Percentiles rank a stretch among this genome's conserved stretches.
Conservation (phyloP, 2,797 vertebrate genomes). For the Australoheros facetus region DNA sequence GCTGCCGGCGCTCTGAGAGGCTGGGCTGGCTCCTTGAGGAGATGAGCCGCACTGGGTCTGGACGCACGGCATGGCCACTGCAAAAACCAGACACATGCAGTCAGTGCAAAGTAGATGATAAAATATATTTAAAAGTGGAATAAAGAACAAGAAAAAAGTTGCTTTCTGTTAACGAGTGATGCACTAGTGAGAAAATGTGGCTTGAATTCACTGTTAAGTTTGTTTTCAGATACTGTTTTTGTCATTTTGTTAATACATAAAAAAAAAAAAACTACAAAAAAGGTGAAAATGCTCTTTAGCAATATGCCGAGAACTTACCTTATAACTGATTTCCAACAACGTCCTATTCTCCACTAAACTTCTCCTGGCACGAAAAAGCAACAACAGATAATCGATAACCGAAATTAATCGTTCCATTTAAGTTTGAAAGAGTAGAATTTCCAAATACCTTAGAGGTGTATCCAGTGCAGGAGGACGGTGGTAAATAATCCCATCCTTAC, state of each 20-base stretch:
- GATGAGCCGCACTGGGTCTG: conserved; percentile 97
- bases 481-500: conserved; percentile 33
- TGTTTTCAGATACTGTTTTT: neutral
- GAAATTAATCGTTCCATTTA: neutral
- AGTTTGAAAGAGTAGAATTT: neutral
- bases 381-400: neutral
- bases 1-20: conserved; percentile 91
- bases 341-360: neutral
- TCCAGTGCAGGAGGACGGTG: neutral
- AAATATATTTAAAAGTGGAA: too few relatives aligned
- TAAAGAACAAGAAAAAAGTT: too few relatives aligned
- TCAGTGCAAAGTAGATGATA: too few relatives aligned
- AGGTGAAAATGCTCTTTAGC: neutral
- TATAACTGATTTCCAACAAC: neutral
- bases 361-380: conserved; percentile 2
- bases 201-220: neutral
- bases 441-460: conserved; percentile 35
- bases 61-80: conserved; percentile 95
- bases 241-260: neutral
- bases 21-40: conserved; percentile 95
- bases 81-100: conserved; percentile 27
- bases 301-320: conserved; percentile 29
- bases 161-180: too few relatives aligned
- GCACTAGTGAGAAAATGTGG: too few relatives aligned
- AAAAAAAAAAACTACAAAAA: neutral